phyloP scores from a whole-genome alignment of 2,113 vertebrate species.

The Atrichornis clamosus region DNA sequence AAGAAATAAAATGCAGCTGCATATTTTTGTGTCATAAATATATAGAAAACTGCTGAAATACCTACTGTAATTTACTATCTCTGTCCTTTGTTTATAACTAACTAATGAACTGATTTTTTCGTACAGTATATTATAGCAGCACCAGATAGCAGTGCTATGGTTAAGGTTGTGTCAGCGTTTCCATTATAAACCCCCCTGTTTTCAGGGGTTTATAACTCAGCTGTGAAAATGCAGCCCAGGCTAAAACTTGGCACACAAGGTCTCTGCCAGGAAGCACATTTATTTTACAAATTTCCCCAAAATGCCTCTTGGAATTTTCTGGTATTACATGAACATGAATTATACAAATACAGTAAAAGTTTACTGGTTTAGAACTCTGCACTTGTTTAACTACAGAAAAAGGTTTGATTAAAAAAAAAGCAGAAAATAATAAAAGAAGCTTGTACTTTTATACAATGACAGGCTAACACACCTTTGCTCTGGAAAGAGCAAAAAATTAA shows the following conservation, averaged over 20 bases:
- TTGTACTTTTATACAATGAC: background rate
- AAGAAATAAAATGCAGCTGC: slow-evolving; percentile 70
- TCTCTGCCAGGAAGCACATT: slow-evolving; percentile 56
- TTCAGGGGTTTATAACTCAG: slow-evolving; percentile 70
- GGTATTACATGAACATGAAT: background rate
- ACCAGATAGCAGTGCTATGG: slow-evolving; percentile 41
- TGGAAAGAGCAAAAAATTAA: background rate
- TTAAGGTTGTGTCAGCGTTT: slow-evolving; percentile 60
- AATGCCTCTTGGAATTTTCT: background rate
- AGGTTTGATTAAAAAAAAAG: background rate
- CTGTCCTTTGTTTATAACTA: slow-evolving; percentile 77
- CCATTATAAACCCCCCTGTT: slow-evolving; percentile 72
- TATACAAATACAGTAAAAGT: background rate
- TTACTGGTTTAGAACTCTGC: background rate
- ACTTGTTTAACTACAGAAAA: slow-evolving; percentile 33
- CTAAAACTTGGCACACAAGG: slow-evolving; percentile 59
- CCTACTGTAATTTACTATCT: slow-evolving; percentile 73
- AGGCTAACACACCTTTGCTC: background rate
- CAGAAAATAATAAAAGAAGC: too few relatives aligned
- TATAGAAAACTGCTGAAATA: slow-evolving; percentile 68
- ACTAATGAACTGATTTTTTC: slow-evolving; percentile 74
- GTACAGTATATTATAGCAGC: slow-evolving; percentile 64
- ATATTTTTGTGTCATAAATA: slow-evolving; percentile 72
- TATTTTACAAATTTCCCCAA: slow-evolving; percentile 5
- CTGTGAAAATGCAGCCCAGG: slow-evolving; percentile 69